Base-by-base conservation (phyloP, 2,113 vertebrate genomes). In the Nothocercus julius region DNA sequence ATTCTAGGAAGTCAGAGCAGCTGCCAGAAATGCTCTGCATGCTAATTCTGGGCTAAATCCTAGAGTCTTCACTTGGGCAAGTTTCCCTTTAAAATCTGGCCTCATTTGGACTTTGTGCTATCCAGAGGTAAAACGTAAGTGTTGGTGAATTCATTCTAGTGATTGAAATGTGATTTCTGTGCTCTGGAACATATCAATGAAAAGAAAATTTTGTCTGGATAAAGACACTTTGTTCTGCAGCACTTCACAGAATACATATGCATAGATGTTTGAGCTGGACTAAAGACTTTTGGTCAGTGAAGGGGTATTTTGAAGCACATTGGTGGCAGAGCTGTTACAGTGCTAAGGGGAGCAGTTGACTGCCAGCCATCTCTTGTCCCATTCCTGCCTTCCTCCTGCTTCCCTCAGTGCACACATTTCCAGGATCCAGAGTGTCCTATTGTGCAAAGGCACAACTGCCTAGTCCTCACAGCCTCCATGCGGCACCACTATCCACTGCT, bases 71-170 rank as follows among this genome's bases (percentile, higher is more conserved):
- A 18, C 24, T 27, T 36, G 30, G 49, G 45, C 59, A 66, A 25
- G 6, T 5, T 11, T 79, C 34, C 63, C 19, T 3, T 12, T 8
- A 13, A 81, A 51, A 18, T n/a, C 45, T 82, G 76, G 1, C 28
- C 42, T 42, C 38, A 3, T 16, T 45, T 47, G 56, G 51, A 16
- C 13, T 1, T 1, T 0, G 2, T 22, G 28, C 63, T 30, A 0
- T 13, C 14, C 40, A 36, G 59, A 54, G 38, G 9, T 25, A 47
- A 40, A 27, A 24, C 25, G 12, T 28, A 72, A 34, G 47, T 22
- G 36, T 2, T 1, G 63, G 24, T 0, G 4, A 14, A n/a, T 12
- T 40, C 0, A 1, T 56, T 54, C 22, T 6, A 15, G 49, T 0
- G 1, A 16, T 7, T 42, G 67, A 21, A 30, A 9, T 16, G 70